These are phyloP conservation scores for Calyptommatus sinebrachiatus DNA, from an alignment of 2,113 vertebrate species.

Conservation along the genomic window DNA sequence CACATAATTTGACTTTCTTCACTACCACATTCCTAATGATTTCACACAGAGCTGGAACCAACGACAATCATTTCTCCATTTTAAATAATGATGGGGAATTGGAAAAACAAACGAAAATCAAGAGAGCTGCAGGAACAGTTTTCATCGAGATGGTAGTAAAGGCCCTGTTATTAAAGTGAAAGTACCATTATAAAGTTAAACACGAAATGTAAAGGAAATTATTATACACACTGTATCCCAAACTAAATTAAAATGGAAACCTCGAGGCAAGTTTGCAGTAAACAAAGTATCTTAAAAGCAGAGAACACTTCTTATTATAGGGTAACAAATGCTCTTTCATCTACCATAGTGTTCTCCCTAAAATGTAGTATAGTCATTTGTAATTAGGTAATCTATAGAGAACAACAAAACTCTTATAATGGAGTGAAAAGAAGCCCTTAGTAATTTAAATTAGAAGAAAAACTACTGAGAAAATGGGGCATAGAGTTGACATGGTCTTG, in stretches of 20 bases:
- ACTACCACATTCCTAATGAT: constrained; percentile 27
- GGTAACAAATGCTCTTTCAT: constrained; percentile 67
- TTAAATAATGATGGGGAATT: constrained; percentile 39
- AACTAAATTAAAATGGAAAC: constrained; percentile 63
- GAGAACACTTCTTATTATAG: constrained; percentile 61
- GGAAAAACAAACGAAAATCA: neutral
- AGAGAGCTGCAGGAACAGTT: constrained; percentile 10
- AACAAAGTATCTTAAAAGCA: constrained; percentile 54
- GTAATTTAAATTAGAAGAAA: constrained; percentile 45
- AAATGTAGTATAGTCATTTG: constrained; percentile 58
- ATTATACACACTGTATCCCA: constrained; percentile 34
- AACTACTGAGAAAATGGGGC: constrained; percentile 20
- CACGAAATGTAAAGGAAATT: constrained; percentile 5
- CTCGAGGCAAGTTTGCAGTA: constrained; percentile 58
- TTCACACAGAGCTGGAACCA: constrained; percentile 48
- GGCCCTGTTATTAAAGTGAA: constrained; percentile 32
- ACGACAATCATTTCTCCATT: constrained; percentile 31
- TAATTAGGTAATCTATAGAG: constrained; percentile 57
- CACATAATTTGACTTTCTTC: constrained; percentile 33
- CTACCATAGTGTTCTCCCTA: constrained; percentile 46
- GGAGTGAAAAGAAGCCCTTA: constrained; percentile 40
- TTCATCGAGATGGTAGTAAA: constrained; percentile 39
- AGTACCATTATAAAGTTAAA: constrained; percentile 49
- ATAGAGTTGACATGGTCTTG: neutral
- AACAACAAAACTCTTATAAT: constrained; percentile 49